Evolutionary conservation across 1,140 invertebrate species (phyloP), one percentile per base, ranked within the genome.

Genomic region (Trichonephila clavata): DNA sequence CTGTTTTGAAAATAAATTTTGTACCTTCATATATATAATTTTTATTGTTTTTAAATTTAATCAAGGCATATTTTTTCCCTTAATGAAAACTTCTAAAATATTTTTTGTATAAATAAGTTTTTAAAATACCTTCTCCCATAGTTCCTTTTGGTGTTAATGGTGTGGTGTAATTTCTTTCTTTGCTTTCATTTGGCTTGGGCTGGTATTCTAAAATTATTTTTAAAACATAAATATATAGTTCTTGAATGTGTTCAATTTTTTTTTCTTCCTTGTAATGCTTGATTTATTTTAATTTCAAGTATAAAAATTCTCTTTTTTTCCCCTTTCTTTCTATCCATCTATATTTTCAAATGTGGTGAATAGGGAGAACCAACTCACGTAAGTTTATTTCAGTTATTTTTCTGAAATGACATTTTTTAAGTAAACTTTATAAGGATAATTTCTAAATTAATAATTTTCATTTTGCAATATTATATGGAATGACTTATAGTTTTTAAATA

Each of bases 311-410:
- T 90, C 59, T 90, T 83, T 91, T 60, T 63, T 90, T 90, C 57
- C 43, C 57, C 43, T 88, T 91, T 86, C 61, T 68, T 80, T 84
- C 68, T 90, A 60, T 92, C 83, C 63, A 18, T 93, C 90, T 94
- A 83, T 91, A 77, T 87, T 84, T 90, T 68, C 93, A 90, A 83
- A 65, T 86, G 63, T 83, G 77, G 63, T 90, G 93, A 86, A 94
- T 94, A 94, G 93, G 50, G 93, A 94, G 87, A 94, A 94, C 63
- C 86, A 89, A 84, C 60, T 94, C 93, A 94, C 87, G 93, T 94
- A 94, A 94, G 93, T 94, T 88, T 86, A 86, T 65, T 94, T 94
- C 86, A 89, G 92, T 77, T 90, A 20, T 93, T 90, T 90, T 93
- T 68, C 93, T 88, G 63, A 90, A 92, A 80, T 71, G n/a, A 57